phyloP scores from a whole-genome alignment of 2,797 vertebrate genomes.

The Enteromius radiatus region DNA sequence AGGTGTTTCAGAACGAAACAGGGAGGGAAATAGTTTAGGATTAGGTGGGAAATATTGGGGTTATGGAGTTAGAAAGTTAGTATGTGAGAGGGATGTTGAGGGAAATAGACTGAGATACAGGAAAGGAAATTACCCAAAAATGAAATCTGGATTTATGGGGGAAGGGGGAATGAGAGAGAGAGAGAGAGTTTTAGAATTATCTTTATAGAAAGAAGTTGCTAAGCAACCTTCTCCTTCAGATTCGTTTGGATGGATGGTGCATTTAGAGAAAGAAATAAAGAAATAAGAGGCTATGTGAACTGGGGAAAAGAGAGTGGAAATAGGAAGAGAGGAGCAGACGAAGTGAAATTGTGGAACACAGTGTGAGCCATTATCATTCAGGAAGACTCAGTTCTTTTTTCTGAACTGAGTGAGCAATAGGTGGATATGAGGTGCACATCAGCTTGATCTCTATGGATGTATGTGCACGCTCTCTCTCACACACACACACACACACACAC shows the following conservation, averaged over 20 bases:
- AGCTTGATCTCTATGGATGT: slow-evolving; percentile 21
- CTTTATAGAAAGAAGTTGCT: slow-evolving; percentile 45
- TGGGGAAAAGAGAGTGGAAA: slow-evolving; percentile 4
- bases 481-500: neutral
- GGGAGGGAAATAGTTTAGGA: slow-evolving; percentile 1
- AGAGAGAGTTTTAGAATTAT: slow-evolving; percentile 12
- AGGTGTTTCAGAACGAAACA: slow-evolving; percentile 2
- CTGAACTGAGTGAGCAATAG: neutral
- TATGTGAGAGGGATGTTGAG: neutral
- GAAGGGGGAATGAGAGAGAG: slow-evolving; percentile 2
- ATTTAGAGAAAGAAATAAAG: slow-evolving; percentile 26
- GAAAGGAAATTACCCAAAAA: slow-evolving; percentile 32
- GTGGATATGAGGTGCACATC: slow-evolving; percentile 12
- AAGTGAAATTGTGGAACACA: slow-evolving; percentile 32
- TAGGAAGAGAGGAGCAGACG: neutral
- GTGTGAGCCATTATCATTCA: slow-evolving; percentile 15
- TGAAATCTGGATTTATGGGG: slow-evolving; percentile 32
- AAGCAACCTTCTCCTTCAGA: slow-evolving; percentile 37
- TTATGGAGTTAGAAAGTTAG: slow-evolving; percentile 5
- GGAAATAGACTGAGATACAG: slow-evolving; percentile 19
- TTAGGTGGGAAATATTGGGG: neutral
- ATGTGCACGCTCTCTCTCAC: neutral
- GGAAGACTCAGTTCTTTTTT: neutral
- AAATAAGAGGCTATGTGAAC: slow-evolving; percentile 8
- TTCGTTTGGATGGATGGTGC: slow-evolving; percentile 35